Conservation (phyloP, 2,888 invertebrate genomes). For the Tortrix viridana region DNA sequence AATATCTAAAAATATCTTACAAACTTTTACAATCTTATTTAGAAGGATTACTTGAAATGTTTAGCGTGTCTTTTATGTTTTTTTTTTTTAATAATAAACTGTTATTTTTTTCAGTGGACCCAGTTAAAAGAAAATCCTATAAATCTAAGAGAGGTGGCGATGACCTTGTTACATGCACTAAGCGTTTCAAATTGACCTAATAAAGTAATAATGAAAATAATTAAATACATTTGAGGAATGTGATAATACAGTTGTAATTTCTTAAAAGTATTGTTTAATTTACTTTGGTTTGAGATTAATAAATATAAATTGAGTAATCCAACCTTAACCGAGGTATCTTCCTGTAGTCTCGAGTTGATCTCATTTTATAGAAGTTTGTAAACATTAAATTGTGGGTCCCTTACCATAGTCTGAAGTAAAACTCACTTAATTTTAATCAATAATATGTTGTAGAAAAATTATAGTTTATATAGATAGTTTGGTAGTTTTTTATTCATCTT, state of each 20-base stretch:
- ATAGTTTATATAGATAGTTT: too few species aligned
- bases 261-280: too few species aligned
- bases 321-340: not conserved
- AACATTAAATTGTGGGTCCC: constrained; percentile 12
- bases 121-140: constrained; percentile 44
- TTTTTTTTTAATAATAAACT: not conserved
- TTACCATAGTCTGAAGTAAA: constrained; percentile 9
- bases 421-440: too few species aligned
- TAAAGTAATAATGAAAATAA: not conserved
- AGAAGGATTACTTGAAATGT: too few species aligned
- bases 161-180: constrained; percentile 54
- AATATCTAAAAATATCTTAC: too few species aligned
- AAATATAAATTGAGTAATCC: too few species aligned
- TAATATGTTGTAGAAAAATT: too few species aligned
- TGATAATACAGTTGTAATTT: not conserved
- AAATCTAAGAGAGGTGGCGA: constrained; percentile 61
- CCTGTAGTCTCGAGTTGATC: not conserved
- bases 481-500: not conserved
- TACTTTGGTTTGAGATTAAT: too few species aligned
- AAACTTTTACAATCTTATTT: too few species aligned
- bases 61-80: too few species aligned
- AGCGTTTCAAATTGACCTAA: constrained; percentile 61
- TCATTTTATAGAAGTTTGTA: constrained; percentile 16
- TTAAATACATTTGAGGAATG: not conserved
- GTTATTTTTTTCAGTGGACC: constrained; percentile 54